Evolutionary conservation across 1,140 invertebrate genomes (phyloP).

Genomic region (Psilanteris sp.): DNA sequence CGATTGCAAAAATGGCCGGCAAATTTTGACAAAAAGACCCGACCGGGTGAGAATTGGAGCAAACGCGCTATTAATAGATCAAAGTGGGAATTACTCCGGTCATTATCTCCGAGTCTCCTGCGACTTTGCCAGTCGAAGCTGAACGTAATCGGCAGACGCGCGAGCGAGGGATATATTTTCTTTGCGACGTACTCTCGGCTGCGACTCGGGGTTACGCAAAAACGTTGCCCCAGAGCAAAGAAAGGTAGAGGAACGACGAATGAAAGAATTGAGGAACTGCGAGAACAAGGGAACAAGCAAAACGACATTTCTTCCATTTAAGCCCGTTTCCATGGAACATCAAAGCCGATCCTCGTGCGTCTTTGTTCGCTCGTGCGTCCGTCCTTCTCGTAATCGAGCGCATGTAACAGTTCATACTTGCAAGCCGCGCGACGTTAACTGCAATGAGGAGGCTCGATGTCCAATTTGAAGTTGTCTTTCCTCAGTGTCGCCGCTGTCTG

Average conservation of each 20-base stretch:
- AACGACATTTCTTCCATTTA: slow-evolving; percentile 67
- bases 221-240: slow-evolving; percentile 33
- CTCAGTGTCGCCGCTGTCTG: slow-evolving; percentile 23
- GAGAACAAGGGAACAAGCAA: slow-evolving; percentile 56
- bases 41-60: too few species aligned
- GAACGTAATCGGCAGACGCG: slow-evolving; percentile 11
- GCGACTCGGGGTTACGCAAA: slow-evolving; percentile 40
- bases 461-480: slow-evolving; percentile 55
- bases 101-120: background rate
- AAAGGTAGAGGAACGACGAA: slow-evolving; percentile 36
- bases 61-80: slow-evolving; percentile 2
- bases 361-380: slow-evolving; percentile 25
- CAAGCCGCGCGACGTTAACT: slow-evolving; percentile 54
- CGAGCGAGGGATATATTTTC: slow-evolving; percentile 46
- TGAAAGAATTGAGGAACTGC: slow-evolving; percentile 62
- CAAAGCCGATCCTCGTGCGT: slow-evolving; percentile 55
- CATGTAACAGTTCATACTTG: slow-evolving; percentile 62
- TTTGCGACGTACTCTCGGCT: slow-evolving; percentile 27
- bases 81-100: slow-evolving; percentile 10
- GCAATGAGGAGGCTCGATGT: slow-evolving; percentile 52
- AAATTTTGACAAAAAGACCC: too few species aligned
- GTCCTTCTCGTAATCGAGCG: slow-evolving; percentile 53
- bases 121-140: slow-evolving; percentile 2
- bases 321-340: slow-evolving; percentile 66
- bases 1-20: too few species aligned